Conservation (phyloP, 2,888 invertebrate species). For the Campopleginae sp. region DNA sequence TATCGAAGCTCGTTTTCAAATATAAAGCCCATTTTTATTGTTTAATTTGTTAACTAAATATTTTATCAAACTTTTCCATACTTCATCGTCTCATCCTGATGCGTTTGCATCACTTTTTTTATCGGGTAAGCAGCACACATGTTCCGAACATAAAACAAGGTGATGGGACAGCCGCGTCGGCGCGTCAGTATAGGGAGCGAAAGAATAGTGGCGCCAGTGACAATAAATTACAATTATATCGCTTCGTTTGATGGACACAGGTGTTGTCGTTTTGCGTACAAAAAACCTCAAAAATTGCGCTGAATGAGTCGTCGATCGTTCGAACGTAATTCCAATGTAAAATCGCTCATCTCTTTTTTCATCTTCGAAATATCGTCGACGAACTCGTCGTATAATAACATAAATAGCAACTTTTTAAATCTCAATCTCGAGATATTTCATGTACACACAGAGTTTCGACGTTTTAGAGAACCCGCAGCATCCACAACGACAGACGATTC, state of each 20-base stretch:
- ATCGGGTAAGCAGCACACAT: background rate
- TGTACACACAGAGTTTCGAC: background rate
- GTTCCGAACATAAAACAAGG: constrained; percentile 13
- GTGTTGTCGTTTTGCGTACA: constrained; percentile 13
- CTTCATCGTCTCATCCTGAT: background rate
- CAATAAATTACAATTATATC: background rate
- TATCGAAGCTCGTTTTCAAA: background rate
- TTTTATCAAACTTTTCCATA: background rate
- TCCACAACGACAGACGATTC: background rate
- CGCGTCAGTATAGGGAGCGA: background rate
- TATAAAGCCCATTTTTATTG: background rate
- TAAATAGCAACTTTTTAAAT: background rate
- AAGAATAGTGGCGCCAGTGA: constrained; percentile 31
- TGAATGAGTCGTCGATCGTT: background rate
- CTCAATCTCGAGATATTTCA: background rate
- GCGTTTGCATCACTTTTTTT: background rate
- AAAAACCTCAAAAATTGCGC: background rate
- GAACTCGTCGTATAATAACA: background rate
- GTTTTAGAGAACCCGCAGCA: background rate
- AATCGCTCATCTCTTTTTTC: background rate
- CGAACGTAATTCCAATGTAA: background rate
- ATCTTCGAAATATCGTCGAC: background rate
- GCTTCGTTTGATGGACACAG: constrained; percentile 1
- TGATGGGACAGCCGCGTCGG: background rate
- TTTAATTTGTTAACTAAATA: background rate